phyloP scores from a whole-genome alignment of 2,888 invertebrate species.

The Drosophila cyrtoloma region DNA sequence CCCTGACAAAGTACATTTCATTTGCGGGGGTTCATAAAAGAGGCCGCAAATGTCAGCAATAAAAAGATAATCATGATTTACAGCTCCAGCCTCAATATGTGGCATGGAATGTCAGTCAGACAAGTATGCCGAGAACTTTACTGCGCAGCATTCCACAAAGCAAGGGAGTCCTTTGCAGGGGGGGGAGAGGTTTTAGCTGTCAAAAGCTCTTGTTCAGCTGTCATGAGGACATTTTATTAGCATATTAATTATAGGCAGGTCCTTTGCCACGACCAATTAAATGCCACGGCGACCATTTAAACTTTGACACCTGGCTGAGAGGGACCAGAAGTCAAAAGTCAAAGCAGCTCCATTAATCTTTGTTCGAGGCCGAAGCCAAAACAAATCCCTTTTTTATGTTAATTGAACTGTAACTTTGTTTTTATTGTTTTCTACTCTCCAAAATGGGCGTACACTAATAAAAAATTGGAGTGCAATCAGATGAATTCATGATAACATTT shows the following conservation, averaged over 20 bases:
- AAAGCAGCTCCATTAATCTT: slow-evolving; percentile 61
- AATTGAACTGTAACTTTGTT: slow-evolving; percentile 77
- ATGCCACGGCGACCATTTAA: slow-evolving; percentile 34
- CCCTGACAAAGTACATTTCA: neutral
- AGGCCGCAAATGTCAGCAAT: slow-evolving; percentile 64
- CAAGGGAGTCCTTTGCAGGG: neutral
- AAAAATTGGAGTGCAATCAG: neutral
- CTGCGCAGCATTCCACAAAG: slow-evolving; percentile 50
- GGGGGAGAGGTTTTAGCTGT: slow-evolving; percentile 25
- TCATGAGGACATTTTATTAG: slow-evolving; percentile 62
- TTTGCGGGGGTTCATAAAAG: slow-evolving; percentile 53
- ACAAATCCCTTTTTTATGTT: slow-evolving; percentile 84
- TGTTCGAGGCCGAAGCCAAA: slow-evolving; percentile 49
- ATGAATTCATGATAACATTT: neutral
- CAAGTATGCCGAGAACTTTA: slow-evolving; percentile 52
- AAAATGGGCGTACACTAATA: slow-evolving; percentile 6
- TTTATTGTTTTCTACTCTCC: slow-evolving; percentile 55
- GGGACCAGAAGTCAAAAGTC: neutral
- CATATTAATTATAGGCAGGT: slow-evolving; percentile 59
- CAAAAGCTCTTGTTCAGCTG: slow-evolving; percentile 61
- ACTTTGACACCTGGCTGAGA: slow-evolving; percentile 54
- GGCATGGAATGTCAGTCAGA: slow-evolving; percentile 60
- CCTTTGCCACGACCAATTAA: slow-evolving; percentile 51
- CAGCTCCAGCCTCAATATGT: slow-evolving; percentile 58
- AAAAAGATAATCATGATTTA: slow-evolving; percentile 73